Conservation (phyloP, 2,113 vertebrate genomes). For the Rhinogobius similis region DNA sequence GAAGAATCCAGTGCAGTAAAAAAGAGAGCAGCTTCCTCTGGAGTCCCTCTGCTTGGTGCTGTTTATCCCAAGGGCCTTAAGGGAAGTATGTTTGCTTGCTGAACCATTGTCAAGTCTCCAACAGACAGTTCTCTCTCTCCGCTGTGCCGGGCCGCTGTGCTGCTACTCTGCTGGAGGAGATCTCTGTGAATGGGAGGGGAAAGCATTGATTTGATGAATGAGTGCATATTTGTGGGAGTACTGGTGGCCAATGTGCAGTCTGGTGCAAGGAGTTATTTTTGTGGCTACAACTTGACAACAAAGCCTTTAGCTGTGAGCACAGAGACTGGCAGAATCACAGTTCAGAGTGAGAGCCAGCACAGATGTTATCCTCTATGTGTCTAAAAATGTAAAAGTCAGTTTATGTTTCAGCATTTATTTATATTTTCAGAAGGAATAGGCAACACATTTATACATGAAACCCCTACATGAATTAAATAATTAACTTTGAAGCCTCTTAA, state of each 20-base stretch:
- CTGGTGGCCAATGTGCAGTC: conserved; percentile 77
- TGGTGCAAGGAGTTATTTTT: conserved; percentile 73
- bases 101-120: conserved; percentile 78
- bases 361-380: conserved; percentile 39
- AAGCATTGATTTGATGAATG: conserved; percentile 81
- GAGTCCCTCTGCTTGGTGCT: conserved; percentile 71
- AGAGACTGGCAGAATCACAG: conserved; percentile 56
- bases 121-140: conserved; percentile 71
- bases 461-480: too few species aligned
- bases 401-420: conserved; percentile 16
- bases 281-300: conserved; percentile 67
- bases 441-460: neutral
- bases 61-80: conserved; percentile 77
- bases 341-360: conserved; percentile 35
- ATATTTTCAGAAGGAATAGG: too few species aligned
- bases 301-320: conserved; percentile 62
- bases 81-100: conserved; percentile 76
- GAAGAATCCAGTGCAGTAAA: conserved; percentile 21
- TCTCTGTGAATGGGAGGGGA: conserved; percentile 76
- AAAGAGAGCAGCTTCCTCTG: conserved; percentile 53
- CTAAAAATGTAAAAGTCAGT: neutral
- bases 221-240: conserved; percentile 76
- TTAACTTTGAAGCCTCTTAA: too few species aligned
- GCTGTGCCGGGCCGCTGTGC: conserved; percentile 63
- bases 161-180: conserved; percentile 74